phyloP scores from a whole-genome alignment of 1,140 invertebrate genomes.

The Caenorhabditis remanei region DNA sequence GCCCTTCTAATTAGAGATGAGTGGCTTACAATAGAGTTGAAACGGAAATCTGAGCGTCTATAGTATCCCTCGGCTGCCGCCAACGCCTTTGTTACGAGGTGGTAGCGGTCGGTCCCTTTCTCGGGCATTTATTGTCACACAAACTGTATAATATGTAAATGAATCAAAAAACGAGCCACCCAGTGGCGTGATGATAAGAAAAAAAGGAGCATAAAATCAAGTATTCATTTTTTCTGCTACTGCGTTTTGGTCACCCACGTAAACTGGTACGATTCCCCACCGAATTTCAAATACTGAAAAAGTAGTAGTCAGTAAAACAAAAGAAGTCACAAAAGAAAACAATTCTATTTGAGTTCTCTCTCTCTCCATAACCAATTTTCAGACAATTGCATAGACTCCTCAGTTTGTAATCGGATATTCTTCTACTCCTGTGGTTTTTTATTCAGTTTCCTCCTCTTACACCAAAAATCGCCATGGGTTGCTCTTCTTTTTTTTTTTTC shows the following conservation, averaged over 20 bases:
- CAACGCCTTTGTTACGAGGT: not conserved
- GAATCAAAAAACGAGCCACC: not conserved
- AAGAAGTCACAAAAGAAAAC: no score
- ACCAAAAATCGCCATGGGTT: conserved; percentile 29
- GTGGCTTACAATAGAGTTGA: conserved; percentile 53
- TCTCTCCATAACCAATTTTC: not conserved
- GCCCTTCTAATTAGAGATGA: conserved; percentile 54
- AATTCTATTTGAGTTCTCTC: not conserved
- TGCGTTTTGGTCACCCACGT: no score
- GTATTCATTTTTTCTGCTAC: no score
- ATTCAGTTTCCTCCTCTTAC: not conserved
- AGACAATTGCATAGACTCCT: not conserved
- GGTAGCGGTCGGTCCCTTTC: not conserved
- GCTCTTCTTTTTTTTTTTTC: not conserved
- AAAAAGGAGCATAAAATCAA: not conserved
- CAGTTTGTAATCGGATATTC: conserved; percentile 14
- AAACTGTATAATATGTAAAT: conserved; percentile 23
- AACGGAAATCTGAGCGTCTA: conserved; percentile 54
- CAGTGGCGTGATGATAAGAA: not conserved
- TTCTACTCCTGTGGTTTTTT: conserved; percentile 29
- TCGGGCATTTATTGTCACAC: not conserved
- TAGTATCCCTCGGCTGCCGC: not conserved
- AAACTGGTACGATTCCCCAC: no score
- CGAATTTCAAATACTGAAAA: no score
- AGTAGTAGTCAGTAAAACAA: no score